Conservation (phyloP, 1,140 invertebrate genomes). For the Hestina assimilis region DNA sequence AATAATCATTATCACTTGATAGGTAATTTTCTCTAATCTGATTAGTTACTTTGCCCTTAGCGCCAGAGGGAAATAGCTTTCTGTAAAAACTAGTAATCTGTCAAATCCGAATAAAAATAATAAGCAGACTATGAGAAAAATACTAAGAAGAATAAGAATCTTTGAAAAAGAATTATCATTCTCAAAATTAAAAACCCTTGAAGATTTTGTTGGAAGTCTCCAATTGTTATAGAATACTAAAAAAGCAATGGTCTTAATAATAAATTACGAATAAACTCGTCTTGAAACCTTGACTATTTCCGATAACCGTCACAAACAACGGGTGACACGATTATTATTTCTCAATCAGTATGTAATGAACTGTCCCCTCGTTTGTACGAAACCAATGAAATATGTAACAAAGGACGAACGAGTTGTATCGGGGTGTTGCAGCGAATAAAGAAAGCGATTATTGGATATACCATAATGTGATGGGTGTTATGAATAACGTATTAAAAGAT, state of each 20-base stretch:
- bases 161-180: too few relatives aligned
- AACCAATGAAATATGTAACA: conserved; percentile 68
- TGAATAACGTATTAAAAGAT: conserved; percentile 56
- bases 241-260: not conserved
- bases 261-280: not conserved
- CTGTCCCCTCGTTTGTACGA: conserved; percentile 49
- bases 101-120: too few relatives aligned
- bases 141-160: too few relatives aligned
- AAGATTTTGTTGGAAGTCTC: too few relatives aligned
- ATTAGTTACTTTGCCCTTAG: too few relatives aligned
- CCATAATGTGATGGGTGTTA: conserved; percentile 39
- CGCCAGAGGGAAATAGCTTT: conserved; percentile 10
- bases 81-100: too few relatives aligned
- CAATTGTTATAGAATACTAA: too few relatives aligned
- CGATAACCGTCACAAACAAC: conserved; percentile 23
- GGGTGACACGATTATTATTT: conserved; percentile 42
- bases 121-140: too few relatives aligned
- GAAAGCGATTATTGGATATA: conserved; percentile 53
- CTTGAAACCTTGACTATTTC: conserved; percentile 22
- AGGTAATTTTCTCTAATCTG: too few relatives aligned
- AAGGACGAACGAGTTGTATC: conserved; percentile 52
- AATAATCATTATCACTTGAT: too few relatives aligned
- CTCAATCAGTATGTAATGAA: conserved; percentile 27
- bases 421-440: conserved; percentile 50
- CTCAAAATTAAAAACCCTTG: too few relatives aligned